phyloP scores from a whole-genome alignment of 2,888 invertebrate species.

The Tetragnatha montana region DNA sequence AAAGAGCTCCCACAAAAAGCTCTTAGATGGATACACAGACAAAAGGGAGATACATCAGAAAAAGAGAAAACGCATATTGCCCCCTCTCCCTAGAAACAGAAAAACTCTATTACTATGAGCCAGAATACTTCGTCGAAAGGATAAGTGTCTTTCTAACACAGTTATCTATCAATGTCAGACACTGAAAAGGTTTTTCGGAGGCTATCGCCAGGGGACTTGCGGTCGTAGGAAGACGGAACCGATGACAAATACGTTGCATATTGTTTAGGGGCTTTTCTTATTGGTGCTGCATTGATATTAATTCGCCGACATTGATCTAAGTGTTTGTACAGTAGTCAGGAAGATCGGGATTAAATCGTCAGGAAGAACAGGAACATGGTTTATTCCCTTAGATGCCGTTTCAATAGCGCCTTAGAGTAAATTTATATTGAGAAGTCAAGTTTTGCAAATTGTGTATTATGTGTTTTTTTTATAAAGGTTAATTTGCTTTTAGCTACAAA shows the following conservation, averaged over 20 bases:
- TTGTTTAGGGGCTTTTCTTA: neutral
- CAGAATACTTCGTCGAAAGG: constrained; percentile 39
- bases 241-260: neutral
- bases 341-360: too few relatives aligned
- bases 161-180: constrained; percentile 56
- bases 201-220: neutral
- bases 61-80: neutral
- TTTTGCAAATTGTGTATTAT: too few relatives aligned
- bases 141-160: constrained; percentile 45
- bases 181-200: neutral
- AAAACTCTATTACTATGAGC: constrained; percentile 56
- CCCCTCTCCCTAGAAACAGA: neutral
- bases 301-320: neutral
- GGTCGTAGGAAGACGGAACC: neutral
- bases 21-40: neutral
- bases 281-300: neutral
- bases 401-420: too few relatives aligned
- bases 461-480: too few relatives aligned
- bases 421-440: too few relatives aligned
- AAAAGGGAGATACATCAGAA: neutral
- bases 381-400: too few relatives aligned
- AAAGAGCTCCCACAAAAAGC: neutral
- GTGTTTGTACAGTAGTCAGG: too few relatives aligned
- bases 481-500: too few relatives aligned
- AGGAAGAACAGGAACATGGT: too few relatives aligned